Base-by-base conservation (phyloP, 2,888 invertebrate genomes). In the Ophion ventricosus region DNA sequence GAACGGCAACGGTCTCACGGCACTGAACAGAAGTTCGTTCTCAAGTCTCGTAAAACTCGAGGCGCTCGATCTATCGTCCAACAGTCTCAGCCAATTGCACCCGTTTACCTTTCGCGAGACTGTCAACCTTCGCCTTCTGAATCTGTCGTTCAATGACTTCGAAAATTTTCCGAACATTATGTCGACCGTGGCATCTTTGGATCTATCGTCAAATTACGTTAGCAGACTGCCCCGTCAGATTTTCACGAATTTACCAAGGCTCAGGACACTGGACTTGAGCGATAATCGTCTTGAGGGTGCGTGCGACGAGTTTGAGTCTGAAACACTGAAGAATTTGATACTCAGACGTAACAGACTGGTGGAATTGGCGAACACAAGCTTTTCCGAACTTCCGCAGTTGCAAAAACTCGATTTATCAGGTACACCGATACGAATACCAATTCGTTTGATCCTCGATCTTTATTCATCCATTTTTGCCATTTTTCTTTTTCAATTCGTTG, bases 11-110 rank as follows among this genome's bases (percentile, higher is more conserved):
- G 95, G 95, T 23, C 94, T 97, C 61, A 95, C 95, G 11, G 94
- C 93, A 0, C 90, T 97, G 29, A 95, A 95, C 86, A 92, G 93
- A 76, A 95, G 95, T 85, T 95, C 96, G 0, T 97, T 97, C 91
- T 93, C 93, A 67, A 95, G 95, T 14, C 90, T 97, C 2, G 93
- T 92, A 84, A 93, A 94, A 85, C 91, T 97, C 5, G 95, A 95
- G 87, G 92, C 94, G 83, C 93, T 97, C 72, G 96, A 97, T 92
- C 92, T 97, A 85, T 97, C 97, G 0, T 95, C 94, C 92, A 97
- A 97, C 91, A 95, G 95, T 91, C 94, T 97, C 77, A 94, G 95
- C 0, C 90, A 92, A 7, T 90, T 97, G 85, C 95, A 95, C 78
- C 94, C 95, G 85, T 94, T 95, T 66, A 94, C 95, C 2, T 95